phyloP scores from a whole-genome alignment of 2,888 invertebrate species.

The Pharmacophagus antenor region DNA sequence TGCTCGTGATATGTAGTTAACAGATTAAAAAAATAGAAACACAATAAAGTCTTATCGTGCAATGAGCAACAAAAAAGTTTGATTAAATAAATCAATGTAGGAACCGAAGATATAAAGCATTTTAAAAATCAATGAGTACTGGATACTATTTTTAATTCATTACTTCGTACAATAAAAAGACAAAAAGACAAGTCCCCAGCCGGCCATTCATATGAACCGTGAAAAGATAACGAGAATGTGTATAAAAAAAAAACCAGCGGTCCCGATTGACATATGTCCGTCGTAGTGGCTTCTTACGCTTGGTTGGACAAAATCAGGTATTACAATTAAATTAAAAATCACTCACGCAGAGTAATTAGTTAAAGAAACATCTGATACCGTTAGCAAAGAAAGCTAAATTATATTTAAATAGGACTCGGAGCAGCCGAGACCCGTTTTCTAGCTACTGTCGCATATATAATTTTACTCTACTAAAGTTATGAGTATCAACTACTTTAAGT shows the following conservation, averaged over 20 bases:
- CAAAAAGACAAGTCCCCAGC: conserved; percentile 44
- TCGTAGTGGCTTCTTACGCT: conserved; percentile 57
- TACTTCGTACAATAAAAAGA: conserved; percentile 61
- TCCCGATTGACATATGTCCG: conserved; percentile 74
- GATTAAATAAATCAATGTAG: not conserved
- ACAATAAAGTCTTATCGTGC: not conserved
- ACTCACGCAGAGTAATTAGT: conserved; percentile 63
- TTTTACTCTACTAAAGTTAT: no score
- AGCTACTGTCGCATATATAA: no score
- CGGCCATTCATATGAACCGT: conserved; percentile 48
- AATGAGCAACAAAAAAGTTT: not conserved
- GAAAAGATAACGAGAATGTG: conserved; percentile 38
- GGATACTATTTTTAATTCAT: conserved; percentile 47
- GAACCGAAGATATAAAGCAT: not conserved
- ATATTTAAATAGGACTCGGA: no score
- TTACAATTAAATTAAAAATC: conserved; percentile 80
- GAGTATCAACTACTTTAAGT: no score
- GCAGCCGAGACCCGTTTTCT: no score
- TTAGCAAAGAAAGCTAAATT: conserved; percentile 47
- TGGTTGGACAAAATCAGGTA: conserved; percentile 75
- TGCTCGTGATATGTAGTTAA: no score
- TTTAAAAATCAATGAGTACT: conserved; percentile 18
- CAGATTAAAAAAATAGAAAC: not conserved
- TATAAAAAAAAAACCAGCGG: conserved; percentile 46
- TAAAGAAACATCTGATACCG: conserved; percentile 58